These are phyloP conservation scores for Neoseiulus cucumeris DNA, from an alignment of 1,140 invertebrate species.

Conservation along the genomic window DNA sequence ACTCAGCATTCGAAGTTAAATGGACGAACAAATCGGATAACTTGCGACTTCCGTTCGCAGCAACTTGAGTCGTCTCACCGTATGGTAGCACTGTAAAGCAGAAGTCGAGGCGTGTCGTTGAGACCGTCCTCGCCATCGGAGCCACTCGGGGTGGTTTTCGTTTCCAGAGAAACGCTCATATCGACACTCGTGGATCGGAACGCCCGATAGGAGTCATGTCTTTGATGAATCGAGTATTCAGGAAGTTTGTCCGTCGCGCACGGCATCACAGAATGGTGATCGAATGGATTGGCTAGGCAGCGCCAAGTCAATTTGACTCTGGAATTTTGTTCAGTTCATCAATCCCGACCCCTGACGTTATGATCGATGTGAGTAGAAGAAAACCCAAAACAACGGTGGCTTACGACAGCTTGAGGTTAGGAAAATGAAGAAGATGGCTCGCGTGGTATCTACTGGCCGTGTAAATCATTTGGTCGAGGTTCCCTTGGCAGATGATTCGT, in stretches of 20 bases:
- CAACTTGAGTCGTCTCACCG: conserved; percentile 23
- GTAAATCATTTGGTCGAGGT: conserved; percentile 7
- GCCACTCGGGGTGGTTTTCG: conserved; percentile 35
- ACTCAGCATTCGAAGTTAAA: no score
- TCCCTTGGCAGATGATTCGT: neutral
- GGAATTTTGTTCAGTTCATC: neutral
- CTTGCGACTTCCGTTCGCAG: no score
- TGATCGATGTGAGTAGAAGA: neutral
- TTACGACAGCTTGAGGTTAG: conserved; percentile 11
- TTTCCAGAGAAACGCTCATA: conserved; percentile 68
- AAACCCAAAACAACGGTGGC: neutral
- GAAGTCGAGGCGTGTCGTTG: conserved; percentile 40
- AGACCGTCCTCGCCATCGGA: neutral
- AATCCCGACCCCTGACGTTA: neutral
- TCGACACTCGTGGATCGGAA: conserved; percentile 87
- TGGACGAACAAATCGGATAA: no score
- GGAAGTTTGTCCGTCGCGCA: conserved; percentile 90
- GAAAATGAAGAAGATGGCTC: conserved; percentile 10
- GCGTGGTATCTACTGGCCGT: conserved; percentile 8
- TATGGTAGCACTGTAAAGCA: conserved; percentile 76
- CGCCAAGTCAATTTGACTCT: conserved; percentile 67
- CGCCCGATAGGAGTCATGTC: conserved; percentile 48
- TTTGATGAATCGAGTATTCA: conserved; percentile 83
- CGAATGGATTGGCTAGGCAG: conserved; percentile 74
- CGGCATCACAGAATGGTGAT: conserved; percentile 86